Percentiles rank a stretch among this genome's conserved stretches.
Evolutionary conservation across 1,140 invertebrate genomes (phyloP).

Genomic region (Drosophila nasuta): DNA sequence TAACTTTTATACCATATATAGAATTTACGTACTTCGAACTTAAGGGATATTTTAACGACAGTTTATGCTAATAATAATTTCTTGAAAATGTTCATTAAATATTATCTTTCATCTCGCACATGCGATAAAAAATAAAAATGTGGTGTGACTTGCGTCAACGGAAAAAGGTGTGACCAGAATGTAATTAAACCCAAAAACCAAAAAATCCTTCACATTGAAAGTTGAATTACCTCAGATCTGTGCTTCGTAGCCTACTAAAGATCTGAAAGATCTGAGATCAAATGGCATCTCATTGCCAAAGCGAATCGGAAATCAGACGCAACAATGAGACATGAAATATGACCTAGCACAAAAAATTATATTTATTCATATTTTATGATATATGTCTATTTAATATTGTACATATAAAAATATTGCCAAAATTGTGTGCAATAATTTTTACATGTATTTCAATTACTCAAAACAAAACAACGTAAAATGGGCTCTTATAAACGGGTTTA

Average conservation of each 20-base stretch:
- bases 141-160: constrained; percentile 15
- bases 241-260: constrained; percentile 43
- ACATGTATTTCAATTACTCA: constrained; percentile 76
- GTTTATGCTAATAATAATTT: background rate
- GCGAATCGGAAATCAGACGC: constrained; percentile 69
- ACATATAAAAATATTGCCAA: constrained; percentile 59
- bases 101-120: constrained; percentile 1
- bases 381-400: constrained; percentile 32
- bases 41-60: background rate
- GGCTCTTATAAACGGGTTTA: constrained; percentile 50
- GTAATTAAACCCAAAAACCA: constrained; percentile 7
- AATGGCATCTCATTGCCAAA: constrained; percentile 74
- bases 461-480: constrained; percentile 4
- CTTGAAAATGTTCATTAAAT: background rate
- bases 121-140: background rate
- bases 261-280: constrained; percentile 63
- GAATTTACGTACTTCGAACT: background rate
- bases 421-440: constrained; percentile 67
- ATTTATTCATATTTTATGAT: constrained; percentile 7
- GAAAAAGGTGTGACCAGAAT: constrained; percentile 69
- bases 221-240: constrained; percentile 70
- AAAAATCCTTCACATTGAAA: constrained; percentile 70
- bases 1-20: background rate
- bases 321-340: constrained; percentile 54
- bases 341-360: constrained; percentile 55